Evolutionary conservation across 2,113 vertebrate genomes (phyloP).

Genomic region (Coregonus clupeaformis): DNA sequence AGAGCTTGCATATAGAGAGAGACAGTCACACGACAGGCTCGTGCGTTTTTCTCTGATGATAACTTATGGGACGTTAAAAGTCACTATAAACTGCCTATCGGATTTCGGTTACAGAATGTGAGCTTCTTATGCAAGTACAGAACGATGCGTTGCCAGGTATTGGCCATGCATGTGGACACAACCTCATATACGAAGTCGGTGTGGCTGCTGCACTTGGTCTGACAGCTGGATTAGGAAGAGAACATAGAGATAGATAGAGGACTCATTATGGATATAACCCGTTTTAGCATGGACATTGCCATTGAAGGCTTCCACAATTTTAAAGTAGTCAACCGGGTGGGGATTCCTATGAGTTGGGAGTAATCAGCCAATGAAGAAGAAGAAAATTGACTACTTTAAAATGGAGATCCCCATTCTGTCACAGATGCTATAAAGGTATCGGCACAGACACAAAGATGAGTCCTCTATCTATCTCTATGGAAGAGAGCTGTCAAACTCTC

Average conservation of each 20-base stretch:
- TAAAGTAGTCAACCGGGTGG: too few relatives aligned
- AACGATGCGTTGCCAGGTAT: conserved; percentile 83
- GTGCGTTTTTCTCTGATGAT: conserved; percentile 77
- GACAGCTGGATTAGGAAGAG: conserved; percentile 59
- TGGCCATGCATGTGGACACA: conserved; percentile 87
- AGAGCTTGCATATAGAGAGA: conserved; percentile 80
- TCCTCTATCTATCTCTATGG: too few relatives aligned
- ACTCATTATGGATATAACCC: too few relatives aligned
- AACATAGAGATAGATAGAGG: conserved; percentile 24
- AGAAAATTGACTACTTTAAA: too few relatives aligned
- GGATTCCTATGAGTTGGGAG: too few relatives aligned
- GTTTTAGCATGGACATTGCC: too few relatives aligned
- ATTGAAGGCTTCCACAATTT: too few relatives aligned
- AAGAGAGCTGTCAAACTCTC: neutral
- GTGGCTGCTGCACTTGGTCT: conserved; percentile 80
- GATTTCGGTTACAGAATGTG: conserved; percentile 78
- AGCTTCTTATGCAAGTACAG: conserved; percentile 89
- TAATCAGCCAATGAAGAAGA: too few relatives aligned
- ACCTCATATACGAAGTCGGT: conserved; percentile 86
- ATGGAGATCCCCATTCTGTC: too few relatives aligned
- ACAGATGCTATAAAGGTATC: too few relatives aligned
- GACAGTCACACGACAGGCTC: conserved; percentile 74
- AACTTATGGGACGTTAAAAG: conserved; percentile 74
- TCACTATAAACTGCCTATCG: conserved; percentile 77
- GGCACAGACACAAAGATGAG: too few relatives aligned